Base-by-base conservation (phyloP, 2,797 vertebrate genomes). In the Naso thynnoides region DNA sequence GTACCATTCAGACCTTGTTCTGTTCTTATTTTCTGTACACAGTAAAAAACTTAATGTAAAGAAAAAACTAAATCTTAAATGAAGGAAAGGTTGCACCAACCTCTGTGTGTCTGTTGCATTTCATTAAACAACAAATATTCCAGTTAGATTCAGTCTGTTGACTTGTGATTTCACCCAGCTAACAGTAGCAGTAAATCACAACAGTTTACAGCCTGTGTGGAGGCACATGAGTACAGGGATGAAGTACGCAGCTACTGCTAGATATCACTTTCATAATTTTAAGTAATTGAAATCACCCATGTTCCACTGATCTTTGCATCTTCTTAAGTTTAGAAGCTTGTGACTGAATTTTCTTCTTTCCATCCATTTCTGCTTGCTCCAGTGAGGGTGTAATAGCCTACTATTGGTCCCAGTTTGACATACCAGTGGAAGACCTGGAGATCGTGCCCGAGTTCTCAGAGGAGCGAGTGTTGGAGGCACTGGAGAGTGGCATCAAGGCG, bases 361-460 rank as follows among this genome's bases (percentile, higher is more conserved):
- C 9, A 23, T 70, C 48, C 6, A 9, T 76, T 44, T 60, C 19
- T 67, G 6, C 55, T 58, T 29, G 2, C 42, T 70, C 47, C 86
- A 96, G 95, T 39, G 93, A 94, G 73, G 95, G 95, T 15, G 86
- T 95, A 38, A 33, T 53, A 2, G 94, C 92, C 13, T 96, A 94
- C 82, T 90, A 92, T 77, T 95, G 94, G 94, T 89, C 85, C 67
- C 82, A 79, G 81, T 96, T 96, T 76, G 66, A 90, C 0, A 57
- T 95, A 64, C 94, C 95, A 8, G 33, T 38, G 0, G 2, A 10
- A 0, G 88, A 95, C 27, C 71, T 86, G 58, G 91, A 90, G 57
- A 2, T 88, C 0, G 21, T 90, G 45, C 87, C 91, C 0, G 81
- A 93, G 70, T 79, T 96, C 54, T 90, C 94, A 0, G 94, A 94